These are phyloP conservation scores for Plagodis pulveraria DNA, from an alignment of 2,888 invertebrate species.

Conservation along the genomic window DNA sequence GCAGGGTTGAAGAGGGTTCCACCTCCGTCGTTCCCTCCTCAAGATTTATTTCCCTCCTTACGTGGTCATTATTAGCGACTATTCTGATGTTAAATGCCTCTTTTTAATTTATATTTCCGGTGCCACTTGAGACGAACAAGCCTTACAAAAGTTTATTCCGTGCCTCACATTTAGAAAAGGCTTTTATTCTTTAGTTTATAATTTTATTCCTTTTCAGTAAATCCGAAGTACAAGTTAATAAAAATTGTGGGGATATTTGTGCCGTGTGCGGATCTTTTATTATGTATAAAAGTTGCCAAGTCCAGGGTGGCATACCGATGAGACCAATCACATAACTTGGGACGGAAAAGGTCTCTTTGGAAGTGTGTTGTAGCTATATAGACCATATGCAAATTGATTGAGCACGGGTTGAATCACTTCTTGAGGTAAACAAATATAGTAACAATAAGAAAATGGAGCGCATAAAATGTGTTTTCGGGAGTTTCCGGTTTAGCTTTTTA, in stretches of 20 bases:
- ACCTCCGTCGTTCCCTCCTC: constrained; percentile 14
- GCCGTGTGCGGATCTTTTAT: constrained; percentile 42
- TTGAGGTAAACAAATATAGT: constrained; percentile 29
- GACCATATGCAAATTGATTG: constrained; percentile 60
- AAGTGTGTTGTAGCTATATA: constrained; percentile 54
- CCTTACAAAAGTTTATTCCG: constrained; percentile 44
- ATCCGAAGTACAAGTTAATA: constrained; percentile 34
- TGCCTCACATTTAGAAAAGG: constrained; percentile 46
- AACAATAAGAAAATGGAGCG: constrained; percentile 6
- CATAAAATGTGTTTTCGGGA: not conserved
- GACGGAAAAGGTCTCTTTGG: constrained; percentile 52
- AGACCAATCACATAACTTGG: constrained; percentile 64
- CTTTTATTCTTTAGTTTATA: constrained; percentile 34
- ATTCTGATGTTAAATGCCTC: constrained; percentile 28
- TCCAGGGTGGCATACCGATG: constrained; percentile 58
- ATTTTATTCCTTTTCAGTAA: constrained; percentile 29
- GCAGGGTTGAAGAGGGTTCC: constrained; percentile 22
- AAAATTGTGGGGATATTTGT: constrained; percentile 48
- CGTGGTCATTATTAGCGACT: constrained; percentile 30
- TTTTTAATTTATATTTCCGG: constrained; percentile 31
- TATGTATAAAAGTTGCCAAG: constrained; percentile 55
- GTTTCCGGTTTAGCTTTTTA: not conserved
- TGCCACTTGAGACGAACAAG: constrained; percentile 34
- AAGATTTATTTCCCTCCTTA: constrained; percentile 29
- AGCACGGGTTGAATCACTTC: constrained; percentile 50